Conservation (phyloP, 2,113 vertebrate genomes). For the Cromileptes altivelis region DNA sequence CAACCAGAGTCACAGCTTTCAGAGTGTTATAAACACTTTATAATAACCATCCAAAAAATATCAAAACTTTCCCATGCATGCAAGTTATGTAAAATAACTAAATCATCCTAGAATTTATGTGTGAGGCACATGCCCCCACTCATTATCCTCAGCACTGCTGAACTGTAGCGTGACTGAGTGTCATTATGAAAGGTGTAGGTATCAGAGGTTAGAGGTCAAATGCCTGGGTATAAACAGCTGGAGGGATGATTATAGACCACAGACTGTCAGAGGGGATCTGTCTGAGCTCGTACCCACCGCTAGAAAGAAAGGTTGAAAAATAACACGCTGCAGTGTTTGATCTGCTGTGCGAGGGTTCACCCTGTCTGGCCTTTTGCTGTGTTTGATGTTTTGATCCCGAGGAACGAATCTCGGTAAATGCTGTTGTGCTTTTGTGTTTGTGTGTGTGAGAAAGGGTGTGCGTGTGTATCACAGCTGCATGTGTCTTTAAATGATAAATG, state of each 20-base stretch:
- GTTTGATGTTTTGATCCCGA: conserved; percentile 40
- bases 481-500: neutral
- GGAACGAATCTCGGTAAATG: neutral
- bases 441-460: neutral
- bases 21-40: neutral
- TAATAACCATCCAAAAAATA: conserved; percentile 5
- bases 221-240: conserved; percentile 66
- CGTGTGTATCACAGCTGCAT: neutral
- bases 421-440: neutral
- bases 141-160: conserved; percentile 37
- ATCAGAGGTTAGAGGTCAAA: conserved; percentile 71
- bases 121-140: neutral
- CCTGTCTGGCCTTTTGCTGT: conserved; percentile 15
- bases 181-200: conserved; percentile 64
- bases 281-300: conserved; percentile 55
- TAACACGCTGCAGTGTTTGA: conserved; percentile 31
- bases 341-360: conserved; percentile 26
- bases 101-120: conserved; percentile 40
- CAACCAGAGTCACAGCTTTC: neutral
- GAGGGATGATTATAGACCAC: conserved; percentile 64
- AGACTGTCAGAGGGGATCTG: conserved; percentile 48
- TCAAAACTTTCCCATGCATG: neutral
- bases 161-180: conserved; percentile 54
- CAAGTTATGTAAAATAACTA: conserved; percentile 8
- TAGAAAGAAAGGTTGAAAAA: conserved; percentile 22